These are phyloP conservation scores for Himalopsyche japonica DNA, from an alignment of 2,888 invertebrate species.

Conservation along the genomic window DNA sequence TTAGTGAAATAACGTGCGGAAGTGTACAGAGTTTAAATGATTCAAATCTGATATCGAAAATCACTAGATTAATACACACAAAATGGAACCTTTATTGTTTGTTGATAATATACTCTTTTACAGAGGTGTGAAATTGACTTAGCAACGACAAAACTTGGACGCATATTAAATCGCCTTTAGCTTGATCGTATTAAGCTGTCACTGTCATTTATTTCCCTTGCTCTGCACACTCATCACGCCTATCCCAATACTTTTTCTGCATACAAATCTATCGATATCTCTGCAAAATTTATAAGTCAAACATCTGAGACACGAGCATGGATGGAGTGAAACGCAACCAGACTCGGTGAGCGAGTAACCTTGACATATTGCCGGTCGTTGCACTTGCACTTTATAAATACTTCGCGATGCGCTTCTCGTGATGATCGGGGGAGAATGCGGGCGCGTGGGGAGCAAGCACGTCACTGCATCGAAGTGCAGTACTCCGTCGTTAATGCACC, in stretches of 20 bases:
- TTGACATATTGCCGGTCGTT: constrained; percentile 40
- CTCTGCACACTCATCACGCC: not conserved
- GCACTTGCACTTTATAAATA: constrained; percentile 36
- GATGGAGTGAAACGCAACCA: not conserved
- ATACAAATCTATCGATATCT: not conserved
- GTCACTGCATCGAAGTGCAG: not conserved
- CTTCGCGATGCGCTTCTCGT: not conserved
- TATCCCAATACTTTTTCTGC: not conserved
- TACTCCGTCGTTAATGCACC: not conserved
- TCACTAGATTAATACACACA: too few relatives aligned
- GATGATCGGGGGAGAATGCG: not conserved
- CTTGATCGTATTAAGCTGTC: not conserved
- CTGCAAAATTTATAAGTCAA: constrained; percentile 2
- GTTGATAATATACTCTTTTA: too few relatives aligned
- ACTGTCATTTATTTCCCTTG: not conserved
- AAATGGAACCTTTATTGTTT: too few relatives aligned
- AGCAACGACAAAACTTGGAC: not conserved
- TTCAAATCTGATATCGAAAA: too few relatives aligned
- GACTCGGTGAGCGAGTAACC: constrained; percentile 20
- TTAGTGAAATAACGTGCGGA: too few relatives aligned
- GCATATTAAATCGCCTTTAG: not conserved
- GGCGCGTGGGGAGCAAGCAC: not conserved
- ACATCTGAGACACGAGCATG: not conserved
- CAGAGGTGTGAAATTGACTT: too few relatives aligned
- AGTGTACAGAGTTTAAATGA: too few relatives aligned